Conservation (phyloP, 2,797 vertebrate genomes). For the Leuciscus waleckii region DNA sequence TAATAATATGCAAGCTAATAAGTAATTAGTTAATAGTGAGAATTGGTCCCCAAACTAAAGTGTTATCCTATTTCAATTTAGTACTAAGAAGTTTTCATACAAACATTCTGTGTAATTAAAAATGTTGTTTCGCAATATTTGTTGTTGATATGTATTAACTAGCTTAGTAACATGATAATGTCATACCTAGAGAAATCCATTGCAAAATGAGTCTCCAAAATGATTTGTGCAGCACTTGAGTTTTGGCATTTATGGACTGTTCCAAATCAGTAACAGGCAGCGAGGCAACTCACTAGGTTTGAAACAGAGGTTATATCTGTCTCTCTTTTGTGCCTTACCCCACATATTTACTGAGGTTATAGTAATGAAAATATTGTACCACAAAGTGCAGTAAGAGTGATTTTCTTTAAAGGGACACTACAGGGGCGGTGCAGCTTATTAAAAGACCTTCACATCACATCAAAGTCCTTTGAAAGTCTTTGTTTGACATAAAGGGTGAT, state of each 20-base stretch:
- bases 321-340: neutral
- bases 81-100: neutral
- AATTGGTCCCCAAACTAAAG: too few relatives aligned
- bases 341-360: neutral
- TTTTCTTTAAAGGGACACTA: conserved; percentile 8
- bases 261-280: neutral
- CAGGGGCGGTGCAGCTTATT: neutral
- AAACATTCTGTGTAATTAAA: neutral
- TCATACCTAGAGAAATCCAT: neutral
- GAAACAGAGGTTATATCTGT: neutral
- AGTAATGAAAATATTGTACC: conserved; percentile 23
- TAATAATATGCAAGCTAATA: too few relatives aligned
- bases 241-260: neutral
- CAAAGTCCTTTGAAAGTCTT: neutral
- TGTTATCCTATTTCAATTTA: neutral
- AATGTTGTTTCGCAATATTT: neutral
- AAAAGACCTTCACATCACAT: neutral
- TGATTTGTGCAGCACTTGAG: neutral
- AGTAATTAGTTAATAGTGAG: too few relatives aligned
- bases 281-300: neutral
- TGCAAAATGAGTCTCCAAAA: neutral
- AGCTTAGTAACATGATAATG: neutral
- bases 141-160: neutral
- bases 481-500: conserved; percentile 8
- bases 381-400: conserved; percentile 6